phyloP scores from a whole-genome alignment of 2,888 invertebrate genomes.

The Atrina japonica region DNA sequence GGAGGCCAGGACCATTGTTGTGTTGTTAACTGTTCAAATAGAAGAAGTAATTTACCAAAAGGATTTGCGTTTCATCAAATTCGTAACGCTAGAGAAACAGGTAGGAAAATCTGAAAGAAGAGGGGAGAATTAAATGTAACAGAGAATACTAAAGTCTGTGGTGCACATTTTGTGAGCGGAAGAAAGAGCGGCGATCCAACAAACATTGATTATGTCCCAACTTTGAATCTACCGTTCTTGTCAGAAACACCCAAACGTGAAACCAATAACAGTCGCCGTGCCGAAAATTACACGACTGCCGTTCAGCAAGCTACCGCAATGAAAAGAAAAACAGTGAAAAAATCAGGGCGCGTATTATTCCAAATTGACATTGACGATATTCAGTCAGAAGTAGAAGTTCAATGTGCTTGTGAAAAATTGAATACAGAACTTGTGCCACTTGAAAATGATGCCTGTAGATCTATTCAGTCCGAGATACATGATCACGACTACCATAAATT shows the following conservation, averaged over 20 bases:
- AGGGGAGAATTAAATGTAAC: slow-evolving; percentile 19
- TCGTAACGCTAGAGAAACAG: slow-evolving; percentile 22
- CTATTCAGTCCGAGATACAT: no score
- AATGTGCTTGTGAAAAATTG: no score
- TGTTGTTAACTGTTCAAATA: slow-evolving; percentile 23
- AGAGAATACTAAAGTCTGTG: slow-evolving; percentile 28
- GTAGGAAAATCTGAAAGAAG: slow-evolving; percentile 14
- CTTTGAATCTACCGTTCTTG: slow-evolving; percentile 17
- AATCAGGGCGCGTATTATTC: no score
- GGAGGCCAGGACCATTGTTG: slow-evolving; percentile 26
- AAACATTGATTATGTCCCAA: slow-evolving; percentile 26
- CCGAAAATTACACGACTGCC: no score
- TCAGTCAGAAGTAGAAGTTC: no score
- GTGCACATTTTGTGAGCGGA: slow-evolving; percentile 25
- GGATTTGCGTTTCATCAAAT: slow-evolving; percentile 26
- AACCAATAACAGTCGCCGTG: no score
- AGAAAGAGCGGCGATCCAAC: slow-evolving; percentile 23
- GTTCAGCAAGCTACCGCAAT: no score
- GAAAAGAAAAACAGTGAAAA: no score
- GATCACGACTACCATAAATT: no score
- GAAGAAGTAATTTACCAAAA: slow-evolving; percentile 23
- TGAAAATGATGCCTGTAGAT: no score
- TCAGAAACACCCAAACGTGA: background rate
- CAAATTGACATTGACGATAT: no score
- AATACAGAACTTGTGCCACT: no score